These are phyloP conservation scores for Anas platyrhynchos DNA, from an alignment of 2,113 vertebrate genomes.

Conservation along the genomic window DNA sequence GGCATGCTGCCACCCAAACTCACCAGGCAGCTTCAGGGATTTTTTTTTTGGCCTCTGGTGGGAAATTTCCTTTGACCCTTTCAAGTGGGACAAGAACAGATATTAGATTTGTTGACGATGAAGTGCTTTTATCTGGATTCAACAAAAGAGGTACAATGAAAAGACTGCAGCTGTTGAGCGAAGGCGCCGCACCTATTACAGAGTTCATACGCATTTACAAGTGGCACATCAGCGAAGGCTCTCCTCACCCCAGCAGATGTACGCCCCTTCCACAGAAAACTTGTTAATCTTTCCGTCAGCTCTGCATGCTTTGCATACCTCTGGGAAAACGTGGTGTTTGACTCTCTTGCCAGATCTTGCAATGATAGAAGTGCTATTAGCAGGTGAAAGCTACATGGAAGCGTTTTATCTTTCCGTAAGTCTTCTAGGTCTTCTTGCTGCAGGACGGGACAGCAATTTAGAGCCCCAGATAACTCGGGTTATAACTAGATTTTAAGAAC, in stretches of 20 bases:
- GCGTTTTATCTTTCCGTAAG: background rate
- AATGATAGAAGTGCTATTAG: background rate
- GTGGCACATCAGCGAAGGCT: constrained; percentile 53
- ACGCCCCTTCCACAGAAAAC: constrained; percentile 27
- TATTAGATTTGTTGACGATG: constrained; percentile 54
- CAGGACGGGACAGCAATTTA: background rate
- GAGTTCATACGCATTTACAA: constrained; percentile 60
- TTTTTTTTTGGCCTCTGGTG: constrained; percentile 27
- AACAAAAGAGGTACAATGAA: constrained; percentile 40
- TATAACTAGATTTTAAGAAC: background rate
- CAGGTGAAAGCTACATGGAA: background rate
- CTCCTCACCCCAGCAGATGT: constrained; percentile 31
- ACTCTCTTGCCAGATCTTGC: constrained; percentile 50
- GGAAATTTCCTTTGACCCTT: constrained; percentile 65
- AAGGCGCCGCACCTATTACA: constrained; percentile 9
- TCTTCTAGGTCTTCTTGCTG: background rate
- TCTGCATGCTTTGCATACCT: constrained; percentile 53
- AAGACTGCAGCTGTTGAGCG: constrained; percentile 62
- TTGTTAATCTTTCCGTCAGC: constrained; percentile 51
- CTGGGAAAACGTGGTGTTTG: constrained; percentile 56
- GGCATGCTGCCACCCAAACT: background rate
- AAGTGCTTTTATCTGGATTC: constrained; percentile 63
- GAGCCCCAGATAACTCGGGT: background rate
- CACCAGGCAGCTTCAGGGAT: background rate
- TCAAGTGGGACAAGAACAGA: constrained; percentile 64